Base-by-base conservation (phyloP, 2,113 vertebrate species). In the Stictonetta naevosa region DNA sequence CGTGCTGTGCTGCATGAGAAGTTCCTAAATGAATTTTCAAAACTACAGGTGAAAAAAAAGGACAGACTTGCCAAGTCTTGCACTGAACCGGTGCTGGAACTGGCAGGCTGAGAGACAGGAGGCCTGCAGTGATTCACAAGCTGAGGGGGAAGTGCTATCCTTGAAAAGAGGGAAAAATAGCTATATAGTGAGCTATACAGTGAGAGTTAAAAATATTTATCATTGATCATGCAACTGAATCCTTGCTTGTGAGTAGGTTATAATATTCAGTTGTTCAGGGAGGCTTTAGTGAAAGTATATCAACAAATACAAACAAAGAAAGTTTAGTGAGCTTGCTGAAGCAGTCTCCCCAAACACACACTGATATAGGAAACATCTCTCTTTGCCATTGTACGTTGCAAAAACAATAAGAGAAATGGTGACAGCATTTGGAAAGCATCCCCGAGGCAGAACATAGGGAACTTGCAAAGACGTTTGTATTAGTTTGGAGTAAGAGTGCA, bases 31-130 rank as follows among this genome's bases (percentile, higher is more conserved):
- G 86, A 68, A 71, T 92, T 76, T 75, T 1, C 7, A 73, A 81
- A 92, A 50, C 74, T 42, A 64, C 48, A 94, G 91, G 72, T 90
- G 64, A 17, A 36, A 78, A 84, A 91, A 90, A 63, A 21, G 3
- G 34, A 6, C 4, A 59, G 20, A 7, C 36, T 91, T 60, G 73
- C 44, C 34, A 81, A 86, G 29, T 18, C 80, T 83, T 92, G 86
- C 56, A 56, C 72, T 82, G 69, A 71, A 86, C 42, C 36, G 44
- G 19, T 0, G 0, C 56, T 92, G 63, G 74, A 83, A 19, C 42
- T 83, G 92, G 60, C 20, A 5, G 62, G 20, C 48, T 91, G 91
- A 91, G 83, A 93, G 83, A 71, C 52, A 21, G 79, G 15, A 83
- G 79, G 77, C 17, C 33, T 75, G 53, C 31, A 93, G 72, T 31